Evolutionary conservation across 2,797 vertebrate species (phyloP), one percentile per base, ranked within the genome.

Genomic region (Hemitrygon akajei): DNA sequence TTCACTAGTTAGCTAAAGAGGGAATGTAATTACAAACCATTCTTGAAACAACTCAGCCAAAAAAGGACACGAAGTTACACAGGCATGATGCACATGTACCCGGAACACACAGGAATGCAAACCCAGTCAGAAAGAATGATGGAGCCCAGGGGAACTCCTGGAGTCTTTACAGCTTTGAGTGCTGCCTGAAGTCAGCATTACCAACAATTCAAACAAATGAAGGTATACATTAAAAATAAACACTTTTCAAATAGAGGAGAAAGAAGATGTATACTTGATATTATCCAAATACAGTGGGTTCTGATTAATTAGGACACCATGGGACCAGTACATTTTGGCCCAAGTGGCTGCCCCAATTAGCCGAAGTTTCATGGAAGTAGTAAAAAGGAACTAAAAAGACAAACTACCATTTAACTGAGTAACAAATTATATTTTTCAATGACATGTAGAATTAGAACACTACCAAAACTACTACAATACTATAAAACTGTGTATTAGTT

Each of bases 21-120:
- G 60, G 40, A 69, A 93, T 47, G 27, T 93, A 93, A 93, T 93
- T 93, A 71, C 60, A 63, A 89, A 66, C 69, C 40, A 73, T 75
- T 75, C 71, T 25, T 75, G 34, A 3, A 76, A 92, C 40, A 76
- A 22, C 47, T 75, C 25, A 93, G n/a, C 40, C 71, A 30, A 93
- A 93, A 93, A 75, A 69, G 60, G 86, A 89, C 60, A 89, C 30
- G 89, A n/a, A 66, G 20, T 37, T 66, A 66, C 6, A 89, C 60
- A 66, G 66, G 18, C 86, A 37, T 18, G n/a, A 87, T 34, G 60
- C 84, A 66, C 58, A n/a, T n/a, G 58, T 63, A 66, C 60, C n/a
- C 34, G 34, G 86, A 69, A 37, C n/a, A 63, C 58, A 89, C 18
- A 89, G 60, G 18, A 34, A 6, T 37, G 60, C 60, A 89, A 63